Conservation (phyloP, 2,888 invertebrate genomes). For the Megaustenia siamemsis region DNA sequence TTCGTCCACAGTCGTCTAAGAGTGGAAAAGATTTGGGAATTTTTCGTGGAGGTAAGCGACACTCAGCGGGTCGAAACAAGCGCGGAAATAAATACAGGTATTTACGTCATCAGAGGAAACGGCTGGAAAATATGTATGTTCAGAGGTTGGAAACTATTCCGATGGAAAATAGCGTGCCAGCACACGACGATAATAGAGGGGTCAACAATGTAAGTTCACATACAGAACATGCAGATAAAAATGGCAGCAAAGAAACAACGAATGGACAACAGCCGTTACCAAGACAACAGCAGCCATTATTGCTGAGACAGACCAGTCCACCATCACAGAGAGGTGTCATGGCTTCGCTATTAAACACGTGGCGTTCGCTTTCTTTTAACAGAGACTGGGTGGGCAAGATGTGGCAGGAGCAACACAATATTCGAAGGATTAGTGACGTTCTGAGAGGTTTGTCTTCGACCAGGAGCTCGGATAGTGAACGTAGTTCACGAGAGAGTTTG, state of each 20-base stretch:
- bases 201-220: neutral
- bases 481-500: neutral
- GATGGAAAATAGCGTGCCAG: neutral
- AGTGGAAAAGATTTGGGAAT: neutral
- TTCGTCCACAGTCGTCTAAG: constrained; percentile 3
- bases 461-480: neutral
- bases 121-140: constrained; percentile 16
- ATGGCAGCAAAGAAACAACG: neutral
- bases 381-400: constrained; percentile 42
- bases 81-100: neutral
- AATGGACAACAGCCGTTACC: neutral
- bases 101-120: neutral
- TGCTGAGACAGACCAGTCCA: neutral
- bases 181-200: neutral
- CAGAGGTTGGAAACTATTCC: constrained; percentile 22
- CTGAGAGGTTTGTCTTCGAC: neutral
- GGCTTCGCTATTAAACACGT: constrained; percentile 25
- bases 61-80: neutral
- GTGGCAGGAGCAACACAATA: constrained; percentile 42
- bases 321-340: neutral
- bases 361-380: constrained; percentile 40
- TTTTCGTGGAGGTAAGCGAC: neutral
- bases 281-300: neutral
- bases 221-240: neutral
- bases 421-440: constrained; percentile 33